Percentiles rank a stretch among this genome's conserved stretches.
Evolutionary conservation across 2,113 vertebrate genomes (phyloP).

Genomic region (Leptobrachium leishanense): DNA sequence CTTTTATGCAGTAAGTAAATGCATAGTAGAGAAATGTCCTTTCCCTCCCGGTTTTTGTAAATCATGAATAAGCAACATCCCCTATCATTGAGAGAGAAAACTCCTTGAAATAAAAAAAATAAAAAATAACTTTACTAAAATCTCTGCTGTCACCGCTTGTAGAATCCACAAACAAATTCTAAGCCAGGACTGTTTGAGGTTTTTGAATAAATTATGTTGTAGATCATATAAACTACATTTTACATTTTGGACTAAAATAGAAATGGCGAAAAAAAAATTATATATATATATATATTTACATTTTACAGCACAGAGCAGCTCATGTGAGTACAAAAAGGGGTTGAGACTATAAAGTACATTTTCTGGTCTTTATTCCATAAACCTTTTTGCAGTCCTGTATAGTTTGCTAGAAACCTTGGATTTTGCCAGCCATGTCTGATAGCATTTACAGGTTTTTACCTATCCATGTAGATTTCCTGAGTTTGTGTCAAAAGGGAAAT

Average conservation of each 20-base stretch:
- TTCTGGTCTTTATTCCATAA: background rate
- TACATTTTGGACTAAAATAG: slow-evolving; percentile 59
- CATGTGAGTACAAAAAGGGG: slow-evolving; percentile 2
- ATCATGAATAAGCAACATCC: slow-evolving; percentile 4
- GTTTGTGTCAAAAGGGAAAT: slow-evolving; percentile 19
- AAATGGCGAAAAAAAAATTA: background rate
- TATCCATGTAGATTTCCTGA: slow-evolving; percentile 40
- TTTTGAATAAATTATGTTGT: slow-evolving; percentile 78
- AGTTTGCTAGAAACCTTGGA: background rate
- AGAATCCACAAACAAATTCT: slow-evolving; percentile 51
- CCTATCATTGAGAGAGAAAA: background rate
- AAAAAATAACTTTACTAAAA: background rate
- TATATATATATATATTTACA: slow-evolving; percentile 35
- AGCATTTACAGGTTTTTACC: slow-evolving; percentile 5
- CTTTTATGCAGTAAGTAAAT: slow-evolving; percentile 50
- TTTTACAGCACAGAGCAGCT: slow-evolving; percentile 30
- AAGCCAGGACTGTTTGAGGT: slow-evolving; percentile 62
- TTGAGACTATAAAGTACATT: slow-evolving; percentile 16
- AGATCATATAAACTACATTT: slow-evolving; percentile 77
- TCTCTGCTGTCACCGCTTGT: background rate
- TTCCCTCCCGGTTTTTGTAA: background rate
- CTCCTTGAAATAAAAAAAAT: slow-evolving; percentile 28
- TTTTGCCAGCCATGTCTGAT: background rate
- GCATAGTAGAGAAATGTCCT: slow-evolving; percentile 43
- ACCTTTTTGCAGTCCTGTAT: background rate